These are phyloP conservation scores for Rhyacichthys aspro DNA, from an alignment of 2,797 vertebrate species.

Conservation along the genomic window DNA sequence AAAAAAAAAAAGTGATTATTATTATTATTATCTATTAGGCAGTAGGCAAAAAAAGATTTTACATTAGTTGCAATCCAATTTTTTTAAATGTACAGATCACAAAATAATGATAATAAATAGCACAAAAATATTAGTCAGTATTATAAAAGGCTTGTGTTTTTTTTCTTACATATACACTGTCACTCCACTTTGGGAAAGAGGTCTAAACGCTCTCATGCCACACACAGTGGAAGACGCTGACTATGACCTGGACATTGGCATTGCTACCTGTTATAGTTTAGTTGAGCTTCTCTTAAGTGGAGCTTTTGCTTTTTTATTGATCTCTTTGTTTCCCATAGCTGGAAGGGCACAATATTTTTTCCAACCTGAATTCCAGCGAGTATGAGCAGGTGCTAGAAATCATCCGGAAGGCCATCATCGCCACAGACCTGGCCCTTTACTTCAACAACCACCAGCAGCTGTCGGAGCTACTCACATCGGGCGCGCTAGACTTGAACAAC, in stretches of 20 bases:
- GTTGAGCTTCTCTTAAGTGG: constrained; percentile 80
- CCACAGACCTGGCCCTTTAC: constrained; percentile 97
- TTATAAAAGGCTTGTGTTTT: no score
- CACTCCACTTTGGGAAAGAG: neutral
- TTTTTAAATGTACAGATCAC: no score
- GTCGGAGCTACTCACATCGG: constrained; percentile 85
- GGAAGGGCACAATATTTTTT: constrained; percentile 99
- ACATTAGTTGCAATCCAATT: no score
- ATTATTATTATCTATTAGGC: no score
- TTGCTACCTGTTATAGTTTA: constrained; percentile 59
- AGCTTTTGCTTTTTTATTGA: constrained; percentile 91
- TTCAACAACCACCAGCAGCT: constrained; percentile 97
- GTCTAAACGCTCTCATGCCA: constrained; percentile 10
- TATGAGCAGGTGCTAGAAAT: constrained; percentile 99
- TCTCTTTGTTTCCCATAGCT: constrained; percentile 94
- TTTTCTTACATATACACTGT: no score
- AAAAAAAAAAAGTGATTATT: no score
- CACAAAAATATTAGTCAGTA: no score
- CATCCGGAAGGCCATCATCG: constrained; percentile 99
- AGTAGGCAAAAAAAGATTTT: no score
- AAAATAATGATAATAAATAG: no score
- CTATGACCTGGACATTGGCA: constrained; percentile 1
- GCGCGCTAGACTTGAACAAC: constrained; percentile 90
- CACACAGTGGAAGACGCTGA: neutral
- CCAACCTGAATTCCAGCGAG: constrained; percentile 95